Evolutionary conservation across 2,888 invertebrate species (phyloP).

Genomic region (Formica aserva): DNA sequence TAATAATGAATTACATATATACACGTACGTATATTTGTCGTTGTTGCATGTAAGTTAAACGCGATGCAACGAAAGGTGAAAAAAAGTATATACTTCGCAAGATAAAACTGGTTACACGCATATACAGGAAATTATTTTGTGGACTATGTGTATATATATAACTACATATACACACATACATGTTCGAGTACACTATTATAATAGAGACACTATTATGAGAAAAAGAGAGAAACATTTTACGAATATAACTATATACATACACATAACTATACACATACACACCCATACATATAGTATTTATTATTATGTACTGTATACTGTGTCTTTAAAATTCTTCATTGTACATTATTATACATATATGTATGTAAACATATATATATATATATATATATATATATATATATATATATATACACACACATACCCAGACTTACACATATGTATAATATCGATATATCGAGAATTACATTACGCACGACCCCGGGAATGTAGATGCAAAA

Average conservation of each 20-base stretch:
- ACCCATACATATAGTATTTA: conserved; percentile 83
- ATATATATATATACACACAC: too few species aligned
- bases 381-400: conserved; percentile 63
- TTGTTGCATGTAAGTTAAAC: conserved; percentile 81
- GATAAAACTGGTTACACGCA: conserved; percentile 51
- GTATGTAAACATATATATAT: conserved; percentile 73
- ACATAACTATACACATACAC: conserved; percentile 58
- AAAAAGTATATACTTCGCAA: conserved; percentile 52
- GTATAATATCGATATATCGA: conserved; percentile 78
- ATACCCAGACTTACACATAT: conserved; percentile 72
- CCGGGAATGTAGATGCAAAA: conserved; percentile 83
- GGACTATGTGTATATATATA: conserved; percentile 63
- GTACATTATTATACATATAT: conserved; percentile 79
- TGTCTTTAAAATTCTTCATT: conserved; percentile 77
- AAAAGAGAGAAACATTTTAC: conserved; percentile 73
- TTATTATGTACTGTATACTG: conserved; percentile 84
- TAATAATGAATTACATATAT: conserved; percentile 58
- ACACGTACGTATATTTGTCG: conserved; percentile 65
- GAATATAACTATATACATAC: conserved; percentile 73
- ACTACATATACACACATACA: conserved; percentile 42
- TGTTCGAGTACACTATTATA: conserved; percentile 50
- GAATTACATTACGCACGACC: conserved; percentile 82
- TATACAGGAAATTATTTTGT: conserved; percentile 56
- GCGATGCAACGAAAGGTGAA: conserved; percentile 81
- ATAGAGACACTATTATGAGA: conserved; percentile 38